These are phyloP conservation scores for Drosophila mayaguana DNA, from an alignment of 2,888 invertebrate species.

Conservation along the genomic window DNA sequence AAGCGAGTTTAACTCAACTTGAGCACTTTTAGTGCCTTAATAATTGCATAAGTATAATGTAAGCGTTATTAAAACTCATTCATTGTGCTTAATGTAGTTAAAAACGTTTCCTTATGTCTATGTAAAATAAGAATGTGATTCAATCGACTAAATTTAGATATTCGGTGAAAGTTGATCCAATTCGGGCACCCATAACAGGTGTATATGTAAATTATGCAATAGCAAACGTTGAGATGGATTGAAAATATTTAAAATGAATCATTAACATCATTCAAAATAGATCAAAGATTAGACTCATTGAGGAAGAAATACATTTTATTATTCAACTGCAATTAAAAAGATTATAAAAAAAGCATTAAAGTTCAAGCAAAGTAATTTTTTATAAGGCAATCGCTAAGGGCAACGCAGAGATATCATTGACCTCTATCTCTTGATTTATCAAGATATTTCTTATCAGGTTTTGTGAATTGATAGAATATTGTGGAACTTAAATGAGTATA, in stretches of 20 bases:
- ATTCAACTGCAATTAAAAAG: not conserved
- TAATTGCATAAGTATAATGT: not conserved
- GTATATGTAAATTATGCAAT: not conserved
- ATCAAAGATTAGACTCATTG: not conserved
- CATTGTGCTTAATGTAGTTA: not conserved
- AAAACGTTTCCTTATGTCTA: not conserved
- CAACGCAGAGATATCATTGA: not conserved
- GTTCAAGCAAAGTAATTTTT: not conserved
- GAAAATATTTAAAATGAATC: not conserved
- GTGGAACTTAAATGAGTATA: not conserved
- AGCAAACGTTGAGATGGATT: fast-evolving
- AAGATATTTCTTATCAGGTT: constrained; percentile 19
- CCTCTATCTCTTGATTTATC: not conserved
- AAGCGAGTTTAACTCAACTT: not conserved
- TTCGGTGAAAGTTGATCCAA: not conserved
- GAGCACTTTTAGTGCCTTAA: not conserved
- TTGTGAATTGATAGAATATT: not conserved
- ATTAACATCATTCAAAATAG: not conserved
- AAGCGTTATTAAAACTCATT: not conserved
- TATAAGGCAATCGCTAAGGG: not conserved
- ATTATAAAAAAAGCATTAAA: not conserved
- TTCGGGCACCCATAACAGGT: not conserved
- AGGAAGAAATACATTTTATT: not conserved
- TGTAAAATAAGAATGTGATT: not conserved
- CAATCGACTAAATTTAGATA: not conserved